Percentiles rank a stretch among this genome's conserved stretches.
Evolutionary conservation across 2,888 invertebrate genomes (phyloP).

Genomic region (Drosophila silvestris): DNA sequence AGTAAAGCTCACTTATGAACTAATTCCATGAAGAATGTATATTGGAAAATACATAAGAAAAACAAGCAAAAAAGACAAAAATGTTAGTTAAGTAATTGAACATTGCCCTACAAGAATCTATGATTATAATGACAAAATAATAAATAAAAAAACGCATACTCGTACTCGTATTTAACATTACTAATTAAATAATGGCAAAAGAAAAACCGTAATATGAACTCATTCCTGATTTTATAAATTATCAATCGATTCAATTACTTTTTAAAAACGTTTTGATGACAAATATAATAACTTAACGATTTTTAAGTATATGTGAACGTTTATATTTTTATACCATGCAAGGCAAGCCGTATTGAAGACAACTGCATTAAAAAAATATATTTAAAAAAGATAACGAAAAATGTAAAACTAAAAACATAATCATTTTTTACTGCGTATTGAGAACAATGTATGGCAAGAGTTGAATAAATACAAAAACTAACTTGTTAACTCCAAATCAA

Average conservation of each 20-base stretch:
- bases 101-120: constrained; percentile 42
- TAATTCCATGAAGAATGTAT: constrained; percentile 39
- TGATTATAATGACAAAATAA: constrained; percentile 16
- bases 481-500: constrained; percentile 64
- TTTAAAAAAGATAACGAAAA: constrained; percentile 39
- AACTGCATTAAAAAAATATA: constrained; percentile 52
- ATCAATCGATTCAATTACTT: constrained; percentile 58
- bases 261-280: constrained; percentile 46
- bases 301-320: constrained; percentile 75
- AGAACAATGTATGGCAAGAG: constrained; percentile 51
- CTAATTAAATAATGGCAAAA: constrained; percentile 25
- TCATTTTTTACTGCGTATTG: constrained; percentile 69
- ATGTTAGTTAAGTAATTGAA: constrained; percentile 50
- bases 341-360: constrained; percentile 61
- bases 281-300: constrained; percentile 61
- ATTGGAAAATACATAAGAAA: constrained; percentile 12
- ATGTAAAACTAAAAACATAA: constrained; percentile 48
- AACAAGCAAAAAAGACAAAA: constrained; percentile 19
- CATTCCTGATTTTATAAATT: constrained; percentile 52
- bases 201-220: constrained; percentile 30
- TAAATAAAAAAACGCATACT: constrained; percentile 5
- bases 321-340: constrained; percentile 80
- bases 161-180: constrained; percentile 30
- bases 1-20: constrained; percentile 64
- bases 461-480: constrained; percentile 41